phyloP scores from a whole-genome alignment of 2,888 invertebrate genomes.

The Cantharis rufa region DNA sequence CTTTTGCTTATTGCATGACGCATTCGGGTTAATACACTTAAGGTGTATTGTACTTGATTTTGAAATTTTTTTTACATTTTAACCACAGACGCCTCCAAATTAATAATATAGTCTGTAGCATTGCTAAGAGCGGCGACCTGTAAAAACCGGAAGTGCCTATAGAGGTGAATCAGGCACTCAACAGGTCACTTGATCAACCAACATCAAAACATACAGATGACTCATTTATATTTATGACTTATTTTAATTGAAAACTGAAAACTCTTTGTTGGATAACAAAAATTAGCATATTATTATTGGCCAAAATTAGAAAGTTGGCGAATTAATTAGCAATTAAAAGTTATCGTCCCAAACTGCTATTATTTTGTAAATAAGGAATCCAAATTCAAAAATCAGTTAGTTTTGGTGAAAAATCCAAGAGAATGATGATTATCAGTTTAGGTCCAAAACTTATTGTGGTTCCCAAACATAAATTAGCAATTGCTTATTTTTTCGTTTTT shows the following conservation, averaged over 20 bases:
- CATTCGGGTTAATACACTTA: constrained; percentile 22
- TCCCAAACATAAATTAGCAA: no score
- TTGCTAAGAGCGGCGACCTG: constrained; percentile 35
- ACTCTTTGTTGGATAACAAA: constrained; percentile 6
- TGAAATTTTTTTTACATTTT: constrained; percentile 14
- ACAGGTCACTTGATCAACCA: constrained; percentile 31
- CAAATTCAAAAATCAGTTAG: not conserved
- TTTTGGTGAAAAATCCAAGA: not conserved
- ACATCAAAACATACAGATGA: constrained; percentile 29
- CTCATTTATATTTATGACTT: constrained; percentile 27
- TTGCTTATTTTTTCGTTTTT: not conserved
- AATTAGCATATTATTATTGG: not conserved
- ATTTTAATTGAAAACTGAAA: constrained; percentile 28
- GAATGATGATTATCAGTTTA: not conserved
- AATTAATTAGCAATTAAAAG: not conserved
- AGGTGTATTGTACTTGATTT: constrained; percentile 5
- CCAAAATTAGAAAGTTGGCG: not conserved
- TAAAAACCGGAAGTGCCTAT: constrained; percentile 35
- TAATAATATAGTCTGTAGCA: constrained; percentile 28
- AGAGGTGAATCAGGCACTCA: constrained; percentile 35
- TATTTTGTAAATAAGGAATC: not conserved
- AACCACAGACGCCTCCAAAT: constrained; percentile 30
- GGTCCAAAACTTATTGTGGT: not conserved
- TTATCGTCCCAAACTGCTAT: not conserved
- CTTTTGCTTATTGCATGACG: constrained; percentile 11